phyloP scores from a whole-genome alignment of 2,113 vertebrate genomes.

The Origma solitaria region DNA sequence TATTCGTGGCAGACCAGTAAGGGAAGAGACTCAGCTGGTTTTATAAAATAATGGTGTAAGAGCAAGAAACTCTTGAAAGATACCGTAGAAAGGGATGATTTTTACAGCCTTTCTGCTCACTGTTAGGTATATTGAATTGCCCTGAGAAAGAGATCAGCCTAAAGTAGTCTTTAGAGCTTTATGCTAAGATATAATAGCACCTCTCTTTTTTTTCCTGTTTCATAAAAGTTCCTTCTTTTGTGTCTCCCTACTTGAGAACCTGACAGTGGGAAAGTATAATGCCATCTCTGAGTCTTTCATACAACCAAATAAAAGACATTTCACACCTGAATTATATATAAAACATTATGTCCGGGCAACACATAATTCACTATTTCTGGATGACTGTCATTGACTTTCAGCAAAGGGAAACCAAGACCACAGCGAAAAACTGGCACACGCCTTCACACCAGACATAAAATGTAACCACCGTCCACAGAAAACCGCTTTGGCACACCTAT shows the following conservation, averaged over 20 bases:
- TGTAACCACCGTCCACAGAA: neutral
- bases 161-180: neutral
- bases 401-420: neutral
- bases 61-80: neutral
- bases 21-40: neutral
- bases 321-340: neutral
- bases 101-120: neutral
- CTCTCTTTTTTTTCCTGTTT: neutral
- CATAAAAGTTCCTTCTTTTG: neutral
- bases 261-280: neutral
- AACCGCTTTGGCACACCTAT: neutral
- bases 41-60: neutral
- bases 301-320: neutral
- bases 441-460: neutral
- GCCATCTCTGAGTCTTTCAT: too few species aligned
- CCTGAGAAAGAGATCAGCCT: neutral
- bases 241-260: neutral
- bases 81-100: too few species aligned
- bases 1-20: neutral
- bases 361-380: neutral
- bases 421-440: neutral
- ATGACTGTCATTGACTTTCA: neutral
- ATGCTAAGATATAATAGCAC: neutral
- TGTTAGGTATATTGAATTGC: too few species aligned
- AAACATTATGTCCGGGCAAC: rapidly evolving